phyloP scores from a whole-genome alignment of 2,113 vertebrate genomes.

The Ivindomyrus marchei region DNA sequence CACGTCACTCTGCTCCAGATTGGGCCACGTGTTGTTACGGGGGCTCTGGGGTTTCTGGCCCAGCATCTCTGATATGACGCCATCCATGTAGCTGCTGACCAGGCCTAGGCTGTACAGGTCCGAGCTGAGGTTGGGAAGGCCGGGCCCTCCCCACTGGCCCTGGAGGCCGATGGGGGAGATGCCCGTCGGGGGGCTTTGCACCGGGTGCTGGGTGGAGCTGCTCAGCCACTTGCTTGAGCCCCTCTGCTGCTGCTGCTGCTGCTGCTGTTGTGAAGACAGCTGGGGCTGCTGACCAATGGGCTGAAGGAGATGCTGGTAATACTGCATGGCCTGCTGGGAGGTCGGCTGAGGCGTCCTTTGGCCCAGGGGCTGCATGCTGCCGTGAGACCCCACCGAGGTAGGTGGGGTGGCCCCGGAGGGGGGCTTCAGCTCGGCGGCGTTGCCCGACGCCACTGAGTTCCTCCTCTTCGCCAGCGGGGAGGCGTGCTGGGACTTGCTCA shows the following conservation, averaged over 20 bases:
- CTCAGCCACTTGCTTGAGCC: conserved; percentile 77
- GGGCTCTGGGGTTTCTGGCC: conserved; percentile 91
- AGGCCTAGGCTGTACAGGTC: conserved; percentile 94
- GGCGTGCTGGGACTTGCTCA: conserved; percentile 95
- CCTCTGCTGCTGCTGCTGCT: conserved; percentile 52
- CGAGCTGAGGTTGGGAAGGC: conserved; percentile 83
- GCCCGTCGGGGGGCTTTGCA: conserved; percentile 55
- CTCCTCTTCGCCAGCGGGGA: conserved; percentile 86
- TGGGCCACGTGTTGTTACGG: conserved; percentile 98
- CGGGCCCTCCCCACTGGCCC: conserved; percentile 79
- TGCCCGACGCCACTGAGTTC: conserved; percentile 78
- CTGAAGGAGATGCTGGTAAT: conserved; percentile 86
- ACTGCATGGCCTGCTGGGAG: conserved; percentile 76
- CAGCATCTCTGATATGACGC: conserved; percentile 89
- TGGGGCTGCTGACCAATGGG: conserved; percentile 73
- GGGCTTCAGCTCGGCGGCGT: conserved; percentile 78
- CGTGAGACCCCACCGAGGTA: conserved; percentile 64
- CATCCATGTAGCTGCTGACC: conserved; percentile 97
- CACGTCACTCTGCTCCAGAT: conserved; percentile 90
- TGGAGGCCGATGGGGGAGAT: conserved; percentile 76
- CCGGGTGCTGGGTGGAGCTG: conserved; percentile 66
- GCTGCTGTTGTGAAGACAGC: conserved; percentile 58
- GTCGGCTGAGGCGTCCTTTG: conserved; percentile 38
- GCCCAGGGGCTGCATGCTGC: conserved; percentile 60
- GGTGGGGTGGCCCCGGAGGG: conserved; percentile 64